Base-by-base conservation (phyloP, 2,888 invertebrate genomes). In the Chorisops tibialis region DNA sequence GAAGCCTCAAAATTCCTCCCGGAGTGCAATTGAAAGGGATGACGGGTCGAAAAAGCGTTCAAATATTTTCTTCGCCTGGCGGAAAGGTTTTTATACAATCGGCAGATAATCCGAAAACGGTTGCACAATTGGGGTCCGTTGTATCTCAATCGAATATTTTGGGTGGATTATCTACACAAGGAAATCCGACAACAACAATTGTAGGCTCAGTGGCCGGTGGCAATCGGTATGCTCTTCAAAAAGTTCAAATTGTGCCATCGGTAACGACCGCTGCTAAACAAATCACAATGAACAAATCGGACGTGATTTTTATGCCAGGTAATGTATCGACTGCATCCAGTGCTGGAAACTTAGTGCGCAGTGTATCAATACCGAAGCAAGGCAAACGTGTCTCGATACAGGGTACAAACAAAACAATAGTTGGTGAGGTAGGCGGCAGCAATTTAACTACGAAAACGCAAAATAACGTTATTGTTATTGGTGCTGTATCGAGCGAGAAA, bases 11-110 rank as follows among this genome's bases (percentile, higher is more conserved):
- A 64, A 65, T 77, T 19, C 59, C 65, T 7, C 51, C 68, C 62
- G 69, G 58, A 62, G 68, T 58, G 68, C 71, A 69, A 38, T 65
- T 75, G 24, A 76, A 76, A 64, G 72, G 71, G 64, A 71, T 75
- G 4, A 9, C 22, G 43, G 68, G 73, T 24, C 70, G 77, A 5
- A 70, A 72, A 24, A 74, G 72, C 59, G 72, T 77, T 0, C 77
- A 77, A 68, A 73, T 77, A 35, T 75, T 76, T 54, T 71, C 72
- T 50, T 76, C 77, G 4, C 70, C 74, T 21, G 76, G 74, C 63
- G 77, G 76, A 14, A 77, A 77, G 64, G 71, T 77, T 62, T 75
- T 75, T 51, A 72, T 77, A 52, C 77, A 76, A 61, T 41, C 65
- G 16, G 49, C 60, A 11, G 65, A 65, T 24, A 58, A 37, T 50